Evolutionary conservation across 2,888 invertebrate species (phyloP), one percentile per base, ranked within the genome.

Genomic region (Eilema caniola): DNA sequence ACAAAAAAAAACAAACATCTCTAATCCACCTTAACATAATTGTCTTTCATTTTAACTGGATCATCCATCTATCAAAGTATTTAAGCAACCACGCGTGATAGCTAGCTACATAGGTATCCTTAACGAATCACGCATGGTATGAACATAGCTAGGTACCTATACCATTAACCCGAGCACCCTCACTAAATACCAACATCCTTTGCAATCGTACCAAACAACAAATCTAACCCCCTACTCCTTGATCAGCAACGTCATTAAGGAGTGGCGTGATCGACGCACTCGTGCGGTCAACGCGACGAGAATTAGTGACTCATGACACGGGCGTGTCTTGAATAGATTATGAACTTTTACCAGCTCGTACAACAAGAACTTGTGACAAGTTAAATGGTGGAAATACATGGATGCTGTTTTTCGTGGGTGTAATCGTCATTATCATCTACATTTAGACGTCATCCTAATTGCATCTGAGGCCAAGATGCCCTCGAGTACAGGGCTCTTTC

Each of bases 211-310:
- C 20, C 57, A 11, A 57, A 12, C 12, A 10, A 75, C 12, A 10
- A 75, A 53, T 59, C 16, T n/a, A 24, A 59, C 37, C 64, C 71
- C 75, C 33, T 28, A 70, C 47, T 31, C n/a, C 69, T 77, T 78
- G 79, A 84, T 84, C 81, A 80, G 78, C 71, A 67, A 75, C 78
- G 75, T 82, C 79, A 81, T 82, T 84, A 84, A 73, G 78, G 76
- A 66, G 69, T 72, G 67, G 78, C 77, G 83, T 83, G 80, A 76
- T 83, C 78, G 75, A 72, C 76, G 73, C 79, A 77, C 77, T 84
- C 83, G 80, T 82, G 84, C 83, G 74, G 75, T 75, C 75, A 76
- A 74, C 72, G 61, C 64, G 71, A 63, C 71, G 76, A 61, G 73
- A 77, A 78, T 80, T 77, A 81, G 77, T 62, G 71, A 73, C 76